A percentile compares a stretch with the other conserved stretches of the same genome.
phyloP scores from a whole-genome alignment of 1,140 invertebrate genomes.

The Caenorhabditis briggsae region DNA sequence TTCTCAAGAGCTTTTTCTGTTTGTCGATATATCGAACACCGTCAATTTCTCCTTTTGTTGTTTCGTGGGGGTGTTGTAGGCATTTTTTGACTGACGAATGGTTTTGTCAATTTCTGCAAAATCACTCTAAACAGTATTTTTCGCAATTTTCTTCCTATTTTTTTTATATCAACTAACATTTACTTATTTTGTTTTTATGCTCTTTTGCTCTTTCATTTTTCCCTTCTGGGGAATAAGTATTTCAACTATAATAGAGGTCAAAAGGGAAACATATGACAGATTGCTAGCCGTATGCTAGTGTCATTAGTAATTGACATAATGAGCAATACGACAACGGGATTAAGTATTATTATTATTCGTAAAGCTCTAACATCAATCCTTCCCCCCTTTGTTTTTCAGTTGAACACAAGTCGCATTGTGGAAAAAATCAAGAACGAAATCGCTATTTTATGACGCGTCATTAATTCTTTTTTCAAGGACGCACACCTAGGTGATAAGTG shows the following conservation, averaged over 20 bases:
- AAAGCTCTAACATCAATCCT: slow-evolving; percentile 35
- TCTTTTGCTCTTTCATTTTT: neutral
- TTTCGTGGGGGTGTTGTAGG: neutral
- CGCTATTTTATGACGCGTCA: slow-evolving; percentile 50
- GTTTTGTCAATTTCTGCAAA: neutral
- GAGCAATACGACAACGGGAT: slow-evolving; percentile 45
- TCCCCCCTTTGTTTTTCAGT: slow-evolving; percentile 8
- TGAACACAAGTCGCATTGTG: neutral
- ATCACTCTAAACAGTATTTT: slow-evolving; percentile 22
- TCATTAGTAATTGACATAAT: slow-evolving; percentile 49
- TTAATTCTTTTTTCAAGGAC: slow-evolving; percentile 32
- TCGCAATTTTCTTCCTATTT: neutral
- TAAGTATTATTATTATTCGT: neutral
- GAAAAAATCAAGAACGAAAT: slow-evolving; percentile 42
- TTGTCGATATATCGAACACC: slow-evolving; percentile 35
- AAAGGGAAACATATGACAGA: slow-evolving; percentile 24
- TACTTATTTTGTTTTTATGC: neutral
- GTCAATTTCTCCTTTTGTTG: neutral
- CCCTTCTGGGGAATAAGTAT: neutral
- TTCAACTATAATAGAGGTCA: neutral
- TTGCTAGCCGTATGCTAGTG: slow-evolving; percentile 35
- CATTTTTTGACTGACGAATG: slow-evolving; percentile 20
- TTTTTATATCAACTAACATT: no score
- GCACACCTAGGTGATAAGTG: neutral
- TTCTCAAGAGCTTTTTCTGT: slow-evolving; percentile 45